Evolutionary conservation across 1,140 invertebrate genomes (phyloP).

Genomic region (Colletes latitarsis): DNA sequence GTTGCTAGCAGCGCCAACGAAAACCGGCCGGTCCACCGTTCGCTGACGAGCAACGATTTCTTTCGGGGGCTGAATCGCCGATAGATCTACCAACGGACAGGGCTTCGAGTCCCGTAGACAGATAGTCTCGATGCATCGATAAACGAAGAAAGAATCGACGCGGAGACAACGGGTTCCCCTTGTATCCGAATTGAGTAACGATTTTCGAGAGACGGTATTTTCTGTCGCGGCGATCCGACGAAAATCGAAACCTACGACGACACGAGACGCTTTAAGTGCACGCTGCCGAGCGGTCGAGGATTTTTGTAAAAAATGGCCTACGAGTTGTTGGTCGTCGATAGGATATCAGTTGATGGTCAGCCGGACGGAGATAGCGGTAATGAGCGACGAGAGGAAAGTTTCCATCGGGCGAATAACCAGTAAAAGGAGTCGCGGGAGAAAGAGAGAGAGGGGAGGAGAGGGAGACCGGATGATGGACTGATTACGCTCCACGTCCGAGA

Average conservation of each 20-base stretch:
- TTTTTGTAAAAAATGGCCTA: constrained; percentile 41
- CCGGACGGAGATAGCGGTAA: constrained; percentile 69
- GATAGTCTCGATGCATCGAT: too few species aligned
- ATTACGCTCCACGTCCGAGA: constrained; percentile 58
- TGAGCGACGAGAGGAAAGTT: constrained; percentile 72
- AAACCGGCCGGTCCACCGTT: constrained; percentile 5
- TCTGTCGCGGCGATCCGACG: not conserved
- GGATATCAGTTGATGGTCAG: constrained; percentile 71
- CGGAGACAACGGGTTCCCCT: not conserved
- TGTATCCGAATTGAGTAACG: not conserved
- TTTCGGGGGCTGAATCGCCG: not conserved
- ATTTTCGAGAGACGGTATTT: not conserved
- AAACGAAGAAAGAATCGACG: not conserved
- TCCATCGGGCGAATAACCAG: constrained; percentile 72
- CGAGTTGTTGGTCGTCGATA: constrained; percentile 61
- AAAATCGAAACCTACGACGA: constrained; percentile 8
- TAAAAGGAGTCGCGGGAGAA: constrained; percentile 55
- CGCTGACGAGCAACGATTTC: not conserved
- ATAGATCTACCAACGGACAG: not conserved
- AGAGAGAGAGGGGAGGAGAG: not conserved
- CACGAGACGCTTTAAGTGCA: constrained; percentile 10
- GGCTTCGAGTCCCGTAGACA: too few species aligned
- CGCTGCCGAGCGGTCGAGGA: constrained; percentile 20
- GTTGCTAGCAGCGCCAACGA: constrained; percentile 21
- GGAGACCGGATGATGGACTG: constrained; percentile 62